Percentiles rank a stretch among this genome's conserved stretches.
Evolutionary conservation across 2,797 vertebrate species (phyloP).

Genomic region (Pseudomugil tenellus): DNA sequence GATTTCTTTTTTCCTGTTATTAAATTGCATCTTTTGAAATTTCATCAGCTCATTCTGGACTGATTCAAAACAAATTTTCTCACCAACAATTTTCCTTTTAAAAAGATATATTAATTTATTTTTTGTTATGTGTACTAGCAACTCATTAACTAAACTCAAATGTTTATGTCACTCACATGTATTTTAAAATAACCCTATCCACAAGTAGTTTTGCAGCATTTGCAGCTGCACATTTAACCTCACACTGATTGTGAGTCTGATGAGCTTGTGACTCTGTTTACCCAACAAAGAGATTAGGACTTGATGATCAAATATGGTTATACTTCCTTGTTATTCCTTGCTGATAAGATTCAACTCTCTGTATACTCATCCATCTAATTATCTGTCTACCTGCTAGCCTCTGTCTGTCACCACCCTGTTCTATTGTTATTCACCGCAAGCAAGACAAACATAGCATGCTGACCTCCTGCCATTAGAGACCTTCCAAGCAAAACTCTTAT

Average conservation of each 20-base stretch:
- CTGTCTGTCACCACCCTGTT: constrained; percentile 69
- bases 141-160: too few species aligned
- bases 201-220: not conserved
- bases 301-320: constrained; percentile 42
- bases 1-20: constrained; percentile 24
- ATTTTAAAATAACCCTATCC: not conserved
- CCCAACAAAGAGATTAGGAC: constrained; percentile 54
- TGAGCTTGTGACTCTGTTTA: constrained; percentile 35
- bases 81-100: too few species aligned
- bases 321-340: constrained; percentile 62
- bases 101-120: too few species aligned
- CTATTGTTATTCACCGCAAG: constrained; percentile 80
- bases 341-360: constrained; percentile 72
- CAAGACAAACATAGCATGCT: constrained; percentile 83
- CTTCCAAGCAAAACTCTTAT: constrained; percentile 70
- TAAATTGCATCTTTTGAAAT: constrained; percentile 46
- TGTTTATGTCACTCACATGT: not conserved
- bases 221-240: constrained; percentile 4
- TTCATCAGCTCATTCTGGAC: constrained; percentile 18
- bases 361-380: constrained; percentile 74
- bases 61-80: too few species aligned
- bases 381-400: constrained; percentile 75
- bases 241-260: constrained; percentile 38
- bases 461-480: constrained; percentile 81
- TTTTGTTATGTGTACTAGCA: too few species aligned